Evolutionary conservation across 2,797 vertebrate species (phyloP).

Genomic region (Halcyon chelicuti): DNA sequence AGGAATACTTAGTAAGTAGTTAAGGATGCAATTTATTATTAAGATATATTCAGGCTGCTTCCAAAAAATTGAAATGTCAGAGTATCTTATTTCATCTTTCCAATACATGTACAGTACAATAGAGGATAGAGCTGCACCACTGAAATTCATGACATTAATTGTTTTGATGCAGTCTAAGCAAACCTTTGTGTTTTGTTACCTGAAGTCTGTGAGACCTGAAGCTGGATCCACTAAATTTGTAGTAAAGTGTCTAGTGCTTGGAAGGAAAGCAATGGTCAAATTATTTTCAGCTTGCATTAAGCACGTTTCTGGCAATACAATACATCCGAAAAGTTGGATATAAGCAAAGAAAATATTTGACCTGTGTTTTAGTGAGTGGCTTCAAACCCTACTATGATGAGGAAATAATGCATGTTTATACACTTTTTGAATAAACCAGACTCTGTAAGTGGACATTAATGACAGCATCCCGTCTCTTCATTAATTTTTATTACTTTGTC

Average conservation of each 20-base stretch:
- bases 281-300: constrained; percentile 66
- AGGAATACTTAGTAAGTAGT: constrained; percentile 65
- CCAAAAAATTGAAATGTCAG: constrained; percentile 63
- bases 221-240: constrained; percentile 59
- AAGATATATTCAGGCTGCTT: constrained; percentile 74
- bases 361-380: constrained; percentile 70
- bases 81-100: constrained; percentile 72
- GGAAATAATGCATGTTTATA: constrained; percentile 79
- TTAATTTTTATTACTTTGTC: constrained; percentile 75
- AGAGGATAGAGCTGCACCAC: constrained; percentile 75
- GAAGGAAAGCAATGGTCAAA: constrained; percentile 64
- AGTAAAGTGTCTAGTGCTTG: constrained; percentile 57
- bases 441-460: constrained; percentile 83
- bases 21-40: constrained; percentile 71
- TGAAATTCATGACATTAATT: constrained; percentile 71
- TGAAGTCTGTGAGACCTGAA: constrained; percentile 48
- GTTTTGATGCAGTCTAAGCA: constrained; percentile 65
- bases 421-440: constrained; percentile 80
- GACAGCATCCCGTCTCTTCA: constrained; percentile 80
- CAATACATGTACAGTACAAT: constrained; percentile 71
- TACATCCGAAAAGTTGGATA: constrained; percentile 66
- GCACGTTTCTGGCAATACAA: constrained; percentile 62
- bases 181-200: constrained; percentile 67
- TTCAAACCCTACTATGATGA: constrained; percentile 58
- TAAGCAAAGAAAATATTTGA: constrained; percentile 67